Conservation (phyloP, 2,888 invertebrate genomes). For the Acronicta leporina region DNA sequence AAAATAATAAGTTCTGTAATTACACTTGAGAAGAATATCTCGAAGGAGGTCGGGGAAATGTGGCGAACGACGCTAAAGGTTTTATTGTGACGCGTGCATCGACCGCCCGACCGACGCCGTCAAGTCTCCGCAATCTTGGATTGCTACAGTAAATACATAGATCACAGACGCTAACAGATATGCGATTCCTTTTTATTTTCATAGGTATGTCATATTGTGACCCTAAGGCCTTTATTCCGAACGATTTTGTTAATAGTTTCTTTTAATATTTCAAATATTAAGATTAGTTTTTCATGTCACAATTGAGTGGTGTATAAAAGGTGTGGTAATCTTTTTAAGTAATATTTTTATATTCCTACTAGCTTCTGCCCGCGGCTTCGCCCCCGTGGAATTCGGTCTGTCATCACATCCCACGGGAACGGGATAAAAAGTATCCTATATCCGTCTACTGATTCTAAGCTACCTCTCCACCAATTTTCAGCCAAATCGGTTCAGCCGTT, state of each 20-base stretch:
- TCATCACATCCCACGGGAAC: no score
- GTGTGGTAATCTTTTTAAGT: no score
- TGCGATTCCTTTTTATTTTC: constrained; percentile 56
- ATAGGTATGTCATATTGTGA: constrained; percentile 21
- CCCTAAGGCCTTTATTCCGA: background rate
- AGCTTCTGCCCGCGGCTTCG: no score
- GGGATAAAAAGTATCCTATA: no score
- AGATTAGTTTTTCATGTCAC: no score
- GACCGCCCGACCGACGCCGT: constrained; percentile 81
- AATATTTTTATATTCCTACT: no score
- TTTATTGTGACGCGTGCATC: constrained; percentile 74
- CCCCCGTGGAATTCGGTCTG: no score
- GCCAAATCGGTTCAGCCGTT: no score
- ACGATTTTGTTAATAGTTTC: background rate
- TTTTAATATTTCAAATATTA: no score
- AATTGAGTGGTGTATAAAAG: no score
- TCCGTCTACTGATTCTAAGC: no score
- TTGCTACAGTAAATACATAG: constrained; percentile 76
- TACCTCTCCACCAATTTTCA: no score
- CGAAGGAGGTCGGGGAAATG: constrained; percentile 44
- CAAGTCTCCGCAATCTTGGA: constrained; percentile 80
- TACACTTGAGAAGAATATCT: constrained; percentile 48
- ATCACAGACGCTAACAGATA: constrained; percentile 64
- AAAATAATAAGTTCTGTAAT: constrained; percentile 37
- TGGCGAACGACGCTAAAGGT: constrained; percentile 52